Evolutionary conservation across 2,113 vertebrate genomes (phyloP).

Genomic region (Strix uralensis): DNA sequence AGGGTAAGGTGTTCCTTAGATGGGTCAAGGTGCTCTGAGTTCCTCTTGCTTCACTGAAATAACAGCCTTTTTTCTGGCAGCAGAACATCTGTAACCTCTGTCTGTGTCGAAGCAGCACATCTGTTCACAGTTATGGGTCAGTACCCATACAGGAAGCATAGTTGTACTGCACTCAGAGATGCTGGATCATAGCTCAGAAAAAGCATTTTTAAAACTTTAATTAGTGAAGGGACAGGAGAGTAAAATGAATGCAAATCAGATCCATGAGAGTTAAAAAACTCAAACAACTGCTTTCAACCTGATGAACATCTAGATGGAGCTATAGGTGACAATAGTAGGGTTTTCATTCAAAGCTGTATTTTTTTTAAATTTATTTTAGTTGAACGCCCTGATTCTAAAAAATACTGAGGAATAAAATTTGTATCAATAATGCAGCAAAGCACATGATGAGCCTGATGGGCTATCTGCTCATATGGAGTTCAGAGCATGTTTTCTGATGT

Average conservation of each 20-base stretch:
- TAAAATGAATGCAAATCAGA: conserved; percentile 49
- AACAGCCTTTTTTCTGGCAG: conserved; percentile 62
- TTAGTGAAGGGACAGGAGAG: conserved; percentile 30
- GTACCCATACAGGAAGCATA: conserved; percentile 54
- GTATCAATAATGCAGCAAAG: neutral
- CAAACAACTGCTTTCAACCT: conserved; percentile 4
- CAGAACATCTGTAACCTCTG: conserved; percentile 58
- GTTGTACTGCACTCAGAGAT: neutral
- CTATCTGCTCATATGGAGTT: neutral
- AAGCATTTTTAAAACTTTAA: conserved; percentile 18
- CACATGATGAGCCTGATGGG: neutral
- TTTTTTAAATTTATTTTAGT: neutral
- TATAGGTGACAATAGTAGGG: neutral
- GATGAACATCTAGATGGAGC: neutral
- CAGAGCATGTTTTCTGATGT: neutral
- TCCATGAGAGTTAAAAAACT: conserved; percentile 31
- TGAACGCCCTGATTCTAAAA: neutral
- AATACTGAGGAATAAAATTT: neutral
- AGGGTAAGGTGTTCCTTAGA: conserved; percentile 76
- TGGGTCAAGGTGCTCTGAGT: conserved; percentile 79
- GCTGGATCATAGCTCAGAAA: conserved; percentile 33
- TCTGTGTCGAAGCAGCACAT: conserved; percentile 59
- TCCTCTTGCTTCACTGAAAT: conserved; percentile 58
- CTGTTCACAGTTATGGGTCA: conserved; percentile 73
- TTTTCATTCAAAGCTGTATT: neutral